Percentiles rank a stretch among this genome's conserved stretches.
Evolutionary conservation across 2,113 vertebrate species (phyloP).

Genomic region (Capreolus pygargus): DNA sequence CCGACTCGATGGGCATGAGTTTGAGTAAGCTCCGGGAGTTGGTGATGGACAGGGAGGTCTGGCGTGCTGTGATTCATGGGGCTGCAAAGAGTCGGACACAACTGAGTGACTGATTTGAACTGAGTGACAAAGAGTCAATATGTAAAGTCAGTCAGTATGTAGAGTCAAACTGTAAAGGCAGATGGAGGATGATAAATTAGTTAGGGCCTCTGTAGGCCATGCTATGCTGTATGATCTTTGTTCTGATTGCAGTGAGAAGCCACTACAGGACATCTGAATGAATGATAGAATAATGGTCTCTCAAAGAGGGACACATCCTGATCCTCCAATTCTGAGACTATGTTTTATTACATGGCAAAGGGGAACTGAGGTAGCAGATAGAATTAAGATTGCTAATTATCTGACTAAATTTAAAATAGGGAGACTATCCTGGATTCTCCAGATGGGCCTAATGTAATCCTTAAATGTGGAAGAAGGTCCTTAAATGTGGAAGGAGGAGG

Average conservation of each 20-base stretch:
- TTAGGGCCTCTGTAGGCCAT: background rate
- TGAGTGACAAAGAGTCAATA: background rate
- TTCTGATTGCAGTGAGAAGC: background rate
- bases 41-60: too few species aligned
- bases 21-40: too few species aligned
- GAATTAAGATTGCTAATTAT: constrained; percentile 17
- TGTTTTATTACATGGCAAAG: background rate
- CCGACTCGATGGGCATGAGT: too few species aligned
- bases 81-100: too few species aligned
- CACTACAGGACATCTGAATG: background rate
- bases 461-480: background rate
- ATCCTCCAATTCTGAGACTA: background rate
- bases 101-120: too few species aligned
- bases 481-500: background rate
- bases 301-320: background rate
- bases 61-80: too few species aligned
- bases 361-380: background rate
- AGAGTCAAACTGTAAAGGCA: background rate
- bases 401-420: background rate
- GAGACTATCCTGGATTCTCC: background rate
- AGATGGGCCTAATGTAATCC: background rate
- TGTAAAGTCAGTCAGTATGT: background rate
- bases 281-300: background rate
- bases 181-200: background rate
- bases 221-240: background rate